Percentiles rank a stretch among this genome's conserved stretches.
Conservation (phyloP, 2,113 vertebrate genomes). For the Pangasianodon hypophthalmus region DNA sequence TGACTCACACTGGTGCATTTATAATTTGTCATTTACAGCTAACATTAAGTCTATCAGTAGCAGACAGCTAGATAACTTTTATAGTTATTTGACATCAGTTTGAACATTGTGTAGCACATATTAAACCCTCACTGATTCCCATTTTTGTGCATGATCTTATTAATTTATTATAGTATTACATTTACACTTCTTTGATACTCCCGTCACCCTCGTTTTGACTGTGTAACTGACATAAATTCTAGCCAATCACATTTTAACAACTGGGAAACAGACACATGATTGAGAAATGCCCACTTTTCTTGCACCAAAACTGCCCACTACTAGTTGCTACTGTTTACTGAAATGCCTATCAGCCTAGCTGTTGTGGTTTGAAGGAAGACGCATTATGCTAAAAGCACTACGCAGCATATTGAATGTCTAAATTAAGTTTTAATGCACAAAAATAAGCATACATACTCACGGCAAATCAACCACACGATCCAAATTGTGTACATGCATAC, state of each 20-base stretch:
- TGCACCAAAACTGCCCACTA: not conserved
- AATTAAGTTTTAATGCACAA: constrained; percentile 8
- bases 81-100: not conserved
- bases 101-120: not conserved
- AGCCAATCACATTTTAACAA: not conserved
- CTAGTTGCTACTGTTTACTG: constrained; percentile 14
- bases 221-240: not conserved
- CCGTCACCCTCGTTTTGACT: not conserved
- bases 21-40: not conserved
- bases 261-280: not conserved
- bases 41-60: not conserved
- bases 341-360: not conserved
- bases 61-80: not conserved
- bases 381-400: constrained; percentile 38
- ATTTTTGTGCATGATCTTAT: not conserved
- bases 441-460: not conserved
- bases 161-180: not conserved
- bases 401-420: constrained; percentile 47
- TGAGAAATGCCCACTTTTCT: not conserved
- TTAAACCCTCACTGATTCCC: not conserved
- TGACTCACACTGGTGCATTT: not conserved
- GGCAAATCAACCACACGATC: not conserved
- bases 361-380: constrained; percentile 25
- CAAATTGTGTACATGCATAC: not conserved
- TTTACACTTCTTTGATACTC: not conserved